Evolutionary conservation across 2,113 vertebrate species (phyloP).

Genomic region (Callospermophilus lateralis): DNA sequence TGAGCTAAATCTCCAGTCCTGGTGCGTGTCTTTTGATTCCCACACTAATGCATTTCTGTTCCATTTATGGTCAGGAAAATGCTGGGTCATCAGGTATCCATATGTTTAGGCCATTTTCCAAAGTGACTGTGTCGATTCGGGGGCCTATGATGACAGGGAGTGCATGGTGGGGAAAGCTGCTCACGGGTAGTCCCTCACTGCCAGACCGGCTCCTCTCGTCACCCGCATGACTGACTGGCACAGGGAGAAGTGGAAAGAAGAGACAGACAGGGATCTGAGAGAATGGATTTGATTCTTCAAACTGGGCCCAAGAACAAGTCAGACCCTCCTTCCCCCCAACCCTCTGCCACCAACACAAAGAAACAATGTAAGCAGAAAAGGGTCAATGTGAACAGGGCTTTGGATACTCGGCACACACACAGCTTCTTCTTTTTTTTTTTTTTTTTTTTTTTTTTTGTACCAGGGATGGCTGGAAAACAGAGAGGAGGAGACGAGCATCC

Average conservation of each 20-base stretch:
- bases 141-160: not conserved
- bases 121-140: not conserved
- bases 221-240: too few species aligned
- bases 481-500: not conserved
- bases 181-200: too few species aligned
- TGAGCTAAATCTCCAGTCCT: not conserved
- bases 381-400: not conserved
- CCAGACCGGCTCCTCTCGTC: too few species aligned
- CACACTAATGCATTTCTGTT: not conserved
- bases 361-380: not conserved
- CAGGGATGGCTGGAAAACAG: not conserved
- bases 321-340: not conserved
- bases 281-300: not conserved
- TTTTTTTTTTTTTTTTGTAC: too few species aligned
- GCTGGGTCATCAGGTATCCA: not conserved
- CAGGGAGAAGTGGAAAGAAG: not conserved
- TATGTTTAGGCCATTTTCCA: not conserved
- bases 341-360: not conserved
- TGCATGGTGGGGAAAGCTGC: not conserved
- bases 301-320: not conserved
- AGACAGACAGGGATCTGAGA: not conserved
- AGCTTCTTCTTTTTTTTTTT: too few species aligned
- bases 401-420: not conserved
- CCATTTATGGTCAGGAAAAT: not conserved
- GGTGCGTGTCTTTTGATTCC: not conserved